Evolutionary conservation across 2,888 invertebrate species (phyloP), one percentile per base, ranked within the genome.

Genomic region (Pardosa pseudoannulata): DNA sequence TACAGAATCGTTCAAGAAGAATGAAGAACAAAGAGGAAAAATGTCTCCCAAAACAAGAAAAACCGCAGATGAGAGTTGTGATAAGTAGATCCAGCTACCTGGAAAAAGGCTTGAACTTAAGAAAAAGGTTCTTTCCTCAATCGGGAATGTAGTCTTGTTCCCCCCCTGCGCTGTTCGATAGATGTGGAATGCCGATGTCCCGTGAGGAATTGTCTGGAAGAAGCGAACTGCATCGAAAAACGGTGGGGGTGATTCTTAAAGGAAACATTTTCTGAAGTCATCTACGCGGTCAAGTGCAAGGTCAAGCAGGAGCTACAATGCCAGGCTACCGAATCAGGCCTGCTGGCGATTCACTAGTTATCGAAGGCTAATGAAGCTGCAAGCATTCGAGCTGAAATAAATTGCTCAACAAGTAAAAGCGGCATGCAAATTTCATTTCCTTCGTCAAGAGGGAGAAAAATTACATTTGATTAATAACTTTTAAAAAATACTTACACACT

Each of bases 201-300:
- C 65, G 76, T 31, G 64, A 27, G 19, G 82, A 65, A 83, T 83
- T 83, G 82, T 83, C 65, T 83, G 64, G 65, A 72, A 70, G 82
- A 76, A 83, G 32, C 76, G 50, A 83, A 83, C 76, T 83, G 82
- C 76, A 83, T 83, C 82, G 76, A 64, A 39, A 76, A 72, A 71
- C 82, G 31, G 81, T 76, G 46, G 76, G 72, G 65, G 76, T 70
- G 76, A 83, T 70, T 70, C 39, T 74, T 68, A 81, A 81, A 81
- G 74, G 76, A 83, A 75, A 71, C 82, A 83, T 65, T 76, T 83
- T 62, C 28, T 70, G 76, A 64, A 78, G 82, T 72, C 81, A 81
- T 80, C 73, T 73, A 19, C 23, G 29, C 81, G 81, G 81, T 81
- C 82, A 83, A 76, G 72, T 65, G 65, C 76, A 83, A 83, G 82